Percentiles rank a stretch among this genome's conserved stretches.
These are phyloP conservation scores for Atherinomorus stipes DNA, from an alignment of 2,113 vertebrate species.

Conservation along the genomic window DNA sequence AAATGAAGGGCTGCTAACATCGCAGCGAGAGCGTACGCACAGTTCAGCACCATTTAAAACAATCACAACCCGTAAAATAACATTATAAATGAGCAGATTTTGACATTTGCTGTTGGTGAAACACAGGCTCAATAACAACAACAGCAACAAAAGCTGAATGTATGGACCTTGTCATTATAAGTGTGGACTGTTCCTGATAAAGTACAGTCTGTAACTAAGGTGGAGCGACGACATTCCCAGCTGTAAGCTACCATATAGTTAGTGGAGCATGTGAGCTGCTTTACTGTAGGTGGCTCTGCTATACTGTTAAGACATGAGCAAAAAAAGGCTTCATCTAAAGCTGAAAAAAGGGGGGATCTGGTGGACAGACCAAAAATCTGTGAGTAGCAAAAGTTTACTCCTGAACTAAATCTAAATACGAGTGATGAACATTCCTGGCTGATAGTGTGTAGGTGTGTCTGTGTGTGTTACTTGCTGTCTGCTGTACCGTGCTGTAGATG, in stretches of 20 bases:
- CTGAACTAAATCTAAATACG: slow-evolving; percentile 47
- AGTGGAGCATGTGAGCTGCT: slow-evolving; percentile 40
- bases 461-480: slow-evolving; percentile 44
- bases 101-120: slow-evolving; percentile 6
- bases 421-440: slow-evolving; percentile 45
- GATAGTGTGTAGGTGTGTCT: slow-evolving; percentile 23
- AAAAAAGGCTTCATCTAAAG: slow-evolving; percentile 16
- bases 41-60: slow-evolving; percentile 56
- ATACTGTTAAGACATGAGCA: slow-evolving; percentile 6
- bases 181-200: slow-evolving; percentile 23
- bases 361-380: slow-evolving; percentile 50
- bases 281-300: slow-evolving; percentile 39
- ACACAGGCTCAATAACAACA: neutral
- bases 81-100: slow-evolving; percentile 22
- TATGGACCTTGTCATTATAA: slow-evolving; percentile 11
- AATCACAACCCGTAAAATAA: slow-evolving; percentile 27
- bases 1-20: slow-evolving; percentile 40
- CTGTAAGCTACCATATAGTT: slow-evolving; percentile 32
- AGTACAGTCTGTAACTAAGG: slow-evolving; percentile 41
- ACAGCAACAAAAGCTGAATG: neutral
- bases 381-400: slow-evolving; percentile 65
- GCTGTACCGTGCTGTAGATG: slow-evolving; percentile 39
- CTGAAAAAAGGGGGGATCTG: slow-evolving; percentile 18
- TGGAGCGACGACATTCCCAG: slow-evolving; percentile 43
- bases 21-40: slow-evolving; percentile 1